Evolutionary conservation across 1,140 invertebrate species (phyloP).

Genomic region (Leptestheria dahalacensis): DNA sequence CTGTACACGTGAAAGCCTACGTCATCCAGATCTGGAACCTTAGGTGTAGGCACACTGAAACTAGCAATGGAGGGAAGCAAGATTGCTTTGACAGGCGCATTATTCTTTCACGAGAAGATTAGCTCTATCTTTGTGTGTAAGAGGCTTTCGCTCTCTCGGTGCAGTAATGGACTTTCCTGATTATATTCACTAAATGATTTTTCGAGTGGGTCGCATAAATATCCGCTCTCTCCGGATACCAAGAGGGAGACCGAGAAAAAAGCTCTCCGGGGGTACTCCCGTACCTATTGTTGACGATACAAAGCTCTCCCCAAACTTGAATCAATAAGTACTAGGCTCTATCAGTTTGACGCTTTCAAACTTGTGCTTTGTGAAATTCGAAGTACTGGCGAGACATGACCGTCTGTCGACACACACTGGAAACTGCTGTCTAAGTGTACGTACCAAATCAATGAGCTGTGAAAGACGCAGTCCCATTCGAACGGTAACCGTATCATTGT

Average conservation of each 20-base stretch:
- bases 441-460: constrained; percentile 89
- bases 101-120: not conserved
- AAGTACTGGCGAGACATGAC: too few relatives aligned
- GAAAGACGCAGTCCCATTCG: constrained; percentile 80
- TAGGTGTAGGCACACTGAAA: too few relatives aligned
- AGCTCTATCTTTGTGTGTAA: not conserved
- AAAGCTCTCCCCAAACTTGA: too few relatives aligned
- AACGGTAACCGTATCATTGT: constrained; percentile 81
- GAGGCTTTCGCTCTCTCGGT: not conserved
- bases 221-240: not conserved
- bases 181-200: not conserved
- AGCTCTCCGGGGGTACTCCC: too few relatives aligned
- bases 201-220: not conserved
- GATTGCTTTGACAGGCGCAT: not conserved
- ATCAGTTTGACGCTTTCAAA: too few relatives aligned
- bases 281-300: too few relatives aligned
- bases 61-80: not conserved
- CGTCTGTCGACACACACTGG: too few relatives aligned
- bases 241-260: too few relatives aligned
- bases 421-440: constrained; percentile 28
- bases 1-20: too few relatives aligned
- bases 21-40: too few relatives aligned
- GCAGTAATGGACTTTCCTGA: not conserved
- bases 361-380: too few relatives aligned
- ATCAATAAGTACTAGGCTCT: too few relatives aligned